phyloP scores from a whole-genome alignment of 2,797 vertebrate genomes.

The Sarcoramphus papa region DNA sequence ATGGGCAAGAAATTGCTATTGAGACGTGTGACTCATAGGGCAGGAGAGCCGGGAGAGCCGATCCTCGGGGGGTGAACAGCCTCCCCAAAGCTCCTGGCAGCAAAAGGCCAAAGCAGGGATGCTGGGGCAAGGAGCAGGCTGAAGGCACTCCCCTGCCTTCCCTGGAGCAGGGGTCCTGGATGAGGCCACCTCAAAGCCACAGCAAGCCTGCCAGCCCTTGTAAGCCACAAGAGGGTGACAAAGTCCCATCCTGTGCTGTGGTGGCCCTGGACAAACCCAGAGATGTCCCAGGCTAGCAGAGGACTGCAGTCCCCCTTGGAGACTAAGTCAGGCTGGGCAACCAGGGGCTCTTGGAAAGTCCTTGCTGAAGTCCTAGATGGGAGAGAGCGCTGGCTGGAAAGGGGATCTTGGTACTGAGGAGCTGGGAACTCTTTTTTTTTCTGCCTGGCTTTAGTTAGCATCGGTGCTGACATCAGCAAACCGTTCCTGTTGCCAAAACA shows the following conservation, averaged over 20 bases:
- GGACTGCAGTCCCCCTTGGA: background rate
- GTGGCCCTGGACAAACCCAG: slow-evolving; percentile 13
- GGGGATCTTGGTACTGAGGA: background rate
- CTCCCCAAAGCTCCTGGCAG: background rate
- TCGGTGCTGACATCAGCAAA: background rate
- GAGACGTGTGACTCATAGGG: background rate
- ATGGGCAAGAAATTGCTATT: background rate
- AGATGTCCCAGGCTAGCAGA: background rate
- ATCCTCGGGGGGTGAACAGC: accelerated
- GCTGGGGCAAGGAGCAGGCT: background rate
- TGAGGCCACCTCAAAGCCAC: background rate
- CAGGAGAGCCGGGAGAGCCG: background rate
- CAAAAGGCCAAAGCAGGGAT: background rate
- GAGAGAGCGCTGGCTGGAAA: background rate
- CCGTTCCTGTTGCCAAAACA: background rate
- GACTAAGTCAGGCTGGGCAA: background rate
- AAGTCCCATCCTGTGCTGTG: slow-evolving; percentile 17
- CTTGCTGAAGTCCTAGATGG: background rate
- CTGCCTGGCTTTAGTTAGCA: background rate
- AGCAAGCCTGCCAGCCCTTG: background rate
- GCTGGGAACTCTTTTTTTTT: background rate
- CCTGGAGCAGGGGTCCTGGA: background rate
- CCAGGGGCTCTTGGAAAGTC: background rate
- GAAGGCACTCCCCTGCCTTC: background rate
- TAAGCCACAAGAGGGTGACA: slow-evolving; percentile 64